Conservation (phyloP, 2,888 invertebrate genomes). For the Coenonympha glycerion region DNA sequence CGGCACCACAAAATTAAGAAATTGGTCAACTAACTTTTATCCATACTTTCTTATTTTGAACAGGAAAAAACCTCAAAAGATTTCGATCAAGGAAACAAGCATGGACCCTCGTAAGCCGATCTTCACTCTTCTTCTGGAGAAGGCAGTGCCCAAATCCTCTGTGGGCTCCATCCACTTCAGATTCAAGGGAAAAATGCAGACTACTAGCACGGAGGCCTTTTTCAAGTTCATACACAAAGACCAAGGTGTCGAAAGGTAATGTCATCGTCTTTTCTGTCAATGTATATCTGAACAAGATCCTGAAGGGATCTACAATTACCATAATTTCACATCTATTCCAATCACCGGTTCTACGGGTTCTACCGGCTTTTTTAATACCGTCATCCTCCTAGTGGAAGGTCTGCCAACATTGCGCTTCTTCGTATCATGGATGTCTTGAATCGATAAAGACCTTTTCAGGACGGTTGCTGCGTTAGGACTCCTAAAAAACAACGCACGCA, state of each 20-base stretch:
- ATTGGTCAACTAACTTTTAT: neutral
- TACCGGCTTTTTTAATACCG: too few species aligned
- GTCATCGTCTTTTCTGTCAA: neutral
- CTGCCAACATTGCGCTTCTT: too few species aligned
- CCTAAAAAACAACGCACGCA: constrained; percentile 83
- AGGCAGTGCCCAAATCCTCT: constrained; percentile 71
- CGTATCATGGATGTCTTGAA: too few species aligned
- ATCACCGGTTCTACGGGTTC: too few species aligned
- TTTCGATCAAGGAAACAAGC: constrained; percentile 55
- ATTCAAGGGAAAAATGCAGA: constrained; percentile 80
- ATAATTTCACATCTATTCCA: neutral
- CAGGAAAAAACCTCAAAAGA: constrained; percentile 45
- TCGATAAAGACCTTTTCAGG: too few species aligned
- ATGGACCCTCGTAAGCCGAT: constrained; percentile 78
- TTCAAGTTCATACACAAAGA: constrained; percentile 80
- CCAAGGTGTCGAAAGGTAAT: constrained; percentile 63
- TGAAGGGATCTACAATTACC: too few species aligned
- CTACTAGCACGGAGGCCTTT: constrained; percentile 79
- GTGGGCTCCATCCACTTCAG: constrained; percentile 78
- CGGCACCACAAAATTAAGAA: neutral
- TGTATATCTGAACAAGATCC: too few species aligned
- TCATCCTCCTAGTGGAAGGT: too few species aligned
- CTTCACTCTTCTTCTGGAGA: constrained; percentile 77
- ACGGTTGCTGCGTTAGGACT: constrained; percentile 81
- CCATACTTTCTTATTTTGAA: neutral